These are phyloP conservation scores for Dipodomys spectabilis DNA, from an alignment of 2,113 vertebrate genomes.

Conservation along the genomic window DNA sequence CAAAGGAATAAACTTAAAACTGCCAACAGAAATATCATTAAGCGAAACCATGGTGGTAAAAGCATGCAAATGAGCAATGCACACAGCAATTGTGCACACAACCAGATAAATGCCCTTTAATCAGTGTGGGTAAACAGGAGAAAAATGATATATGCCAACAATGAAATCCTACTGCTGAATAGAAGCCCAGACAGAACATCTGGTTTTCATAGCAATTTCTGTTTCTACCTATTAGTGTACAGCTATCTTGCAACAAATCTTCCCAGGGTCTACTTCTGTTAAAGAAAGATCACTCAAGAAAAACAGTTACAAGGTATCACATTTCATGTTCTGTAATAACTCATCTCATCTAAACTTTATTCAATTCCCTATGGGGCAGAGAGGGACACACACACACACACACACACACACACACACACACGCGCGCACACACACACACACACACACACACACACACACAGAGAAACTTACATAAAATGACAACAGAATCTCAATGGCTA, in stretches of 20 bases:
- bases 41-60: neutral
- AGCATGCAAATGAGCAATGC: constrained; percentile 21
- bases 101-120: constrained; percentile 49
- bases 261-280: constrained; percentile 61
- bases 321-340: constrained; percentile 64
- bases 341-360: constrained; percentile 33
- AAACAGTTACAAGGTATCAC: constrained; percentile 19
- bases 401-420: too few species aligned
- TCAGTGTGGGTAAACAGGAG: constrained; percentile 60
- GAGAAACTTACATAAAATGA: neutral
- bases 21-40: constrained; percentile 57
- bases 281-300: constrained; percentile 52
- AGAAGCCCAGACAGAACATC: constrained; percentile 59
- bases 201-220: constrained; percentile 65
- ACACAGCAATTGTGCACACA: neutral
- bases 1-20: constrained; percentile 65
- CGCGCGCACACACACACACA: too few species aligned
- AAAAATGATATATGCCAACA: constrained; percentile 49
- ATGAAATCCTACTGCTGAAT: constrained; percentile 37
- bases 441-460: too few species aligned
- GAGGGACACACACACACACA: too few species aligned
- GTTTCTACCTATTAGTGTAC: constrained; percentile 60
- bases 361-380: neutral
- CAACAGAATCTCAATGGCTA: neutral
- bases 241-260: constrained; percentile 67